Conservation (phyloP, 2,888 invertebrate species). For the Aromia moschata region DNA sequence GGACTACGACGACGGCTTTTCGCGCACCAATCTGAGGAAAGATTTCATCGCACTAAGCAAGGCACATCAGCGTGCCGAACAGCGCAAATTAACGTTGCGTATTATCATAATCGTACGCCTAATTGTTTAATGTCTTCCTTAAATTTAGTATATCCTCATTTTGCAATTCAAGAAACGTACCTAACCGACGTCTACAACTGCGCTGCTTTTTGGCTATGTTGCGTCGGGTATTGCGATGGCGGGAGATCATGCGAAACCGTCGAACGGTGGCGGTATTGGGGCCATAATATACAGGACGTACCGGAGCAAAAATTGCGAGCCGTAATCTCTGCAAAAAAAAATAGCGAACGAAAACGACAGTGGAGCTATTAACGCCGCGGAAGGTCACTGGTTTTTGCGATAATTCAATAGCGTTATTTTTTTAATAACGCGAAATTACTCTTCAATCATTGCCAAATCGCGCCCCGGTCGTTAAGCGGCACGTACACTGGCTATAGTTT, state of each 20-base stretch:
- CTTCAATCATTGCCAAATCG: too few relatives aligned
- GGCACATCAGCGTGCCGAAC: constrained; percentile 1
- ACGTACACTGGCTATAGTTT: too few relatives aligned
- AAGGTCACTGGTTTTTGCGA: too few relatives aligned
- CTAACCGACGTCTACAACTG: neutral
- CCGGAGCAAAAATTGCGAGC: too few relatives aligned
- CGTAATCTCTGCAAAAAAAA: too few relatives aligned
- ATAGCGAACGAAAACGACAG: too few relatives aligned
- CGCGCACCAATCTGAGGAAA: neutral
- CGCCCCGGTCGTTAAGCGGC: too few relatives aligned
- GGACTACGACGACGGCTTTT: neutral
- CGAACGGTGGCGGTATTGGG: too few relatives aligned
- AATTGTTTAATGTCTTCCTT: constrained; percentile 19
- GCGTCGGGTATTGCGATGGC: neutral
- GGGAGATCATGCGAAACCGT: neutral
- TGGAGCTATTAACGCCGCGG: too few relatives aligned
- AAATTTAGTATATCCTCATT: constrained; percentile 25
- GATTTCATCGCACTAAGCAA: constrained; percentile 20
- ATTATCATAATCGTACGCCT: constrained; percentile 13
- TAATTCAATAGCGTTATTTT: too few relatives aligned
- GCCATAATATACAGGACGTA: too few relatives aligned
- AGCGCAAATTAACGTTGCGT: constrained; percentile 5
- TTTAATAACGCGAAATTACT: too few relatives aligned
- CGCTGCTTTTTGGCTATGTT: neutral
- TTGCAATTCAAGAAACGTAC: neutral